These are phyloP conservation scores for Andrena flavipes DNA, from an alignment of 2,888 invertebrate species.

Conservation along the genomic window DNA sequence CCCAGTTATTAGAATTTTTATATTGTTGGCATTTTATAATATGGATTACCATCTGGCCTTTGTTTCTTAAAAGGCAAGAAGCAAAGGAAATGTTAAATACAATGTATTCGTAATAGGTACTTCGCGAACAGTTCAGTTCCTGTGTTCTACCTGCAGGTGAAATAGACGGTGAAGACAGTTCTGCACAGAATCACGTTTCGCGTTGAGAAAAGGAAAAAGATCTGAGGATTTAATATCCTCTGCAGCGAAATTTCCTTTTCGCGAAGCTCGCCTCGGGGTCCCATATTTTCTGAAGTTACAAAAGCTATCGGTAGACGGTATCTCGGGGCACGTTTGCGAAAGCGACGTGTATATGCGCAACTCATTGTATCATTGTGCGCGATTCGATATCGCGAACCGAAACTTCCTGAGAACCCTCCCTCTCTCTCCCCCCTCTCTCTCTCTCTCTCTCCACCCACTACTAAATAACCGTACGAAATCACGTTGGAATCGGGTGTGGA, in stretches of 20 bases:
- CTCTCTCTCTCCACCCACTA: constrained; percentile 5
- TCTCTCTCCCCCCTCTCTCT: no score
- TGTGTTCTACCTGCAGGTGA: no score
- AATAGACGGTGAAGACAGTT: no score
- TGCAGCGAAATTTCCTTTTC: not conserved
- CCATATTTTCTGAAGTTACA: constrained; percentile 19
- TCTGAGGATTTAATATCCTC: not conserved
- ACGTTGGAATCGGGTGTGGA: constrained; percentile 47
- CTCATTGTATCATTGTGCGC: constrained; percentile 50
- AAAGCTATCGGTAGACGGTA: constrained; percentile 17
- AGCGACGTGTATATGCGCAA: constrained; percentile 12
- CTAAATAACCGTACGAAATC: constrained; percentile 56
- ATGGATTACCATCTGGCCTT: no score
- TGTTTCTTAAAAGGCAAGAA: no score
- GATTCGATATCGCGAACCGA: constrained; percentile 47
- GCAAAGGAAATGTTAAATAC: no score
- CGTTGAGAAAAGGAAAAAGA: no score
- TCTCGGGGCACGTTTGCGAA: constrained; percentile 11
- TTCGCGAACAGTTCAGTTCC: no score
- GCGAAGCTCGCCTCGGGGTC: not conserved
- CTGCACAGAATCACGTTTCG: no score
- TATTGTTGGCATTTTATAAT: no score
- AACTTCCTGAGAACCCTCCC: constrained; percentile 25
- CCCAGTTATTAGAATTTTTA: no score
- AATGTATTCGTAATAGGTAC: no score